These are phyloP conservation scores for Alosa sapidissima DNA, from an alignment of 2,797 vertebrate genomes.

Conservation along the genomic window DNA sequence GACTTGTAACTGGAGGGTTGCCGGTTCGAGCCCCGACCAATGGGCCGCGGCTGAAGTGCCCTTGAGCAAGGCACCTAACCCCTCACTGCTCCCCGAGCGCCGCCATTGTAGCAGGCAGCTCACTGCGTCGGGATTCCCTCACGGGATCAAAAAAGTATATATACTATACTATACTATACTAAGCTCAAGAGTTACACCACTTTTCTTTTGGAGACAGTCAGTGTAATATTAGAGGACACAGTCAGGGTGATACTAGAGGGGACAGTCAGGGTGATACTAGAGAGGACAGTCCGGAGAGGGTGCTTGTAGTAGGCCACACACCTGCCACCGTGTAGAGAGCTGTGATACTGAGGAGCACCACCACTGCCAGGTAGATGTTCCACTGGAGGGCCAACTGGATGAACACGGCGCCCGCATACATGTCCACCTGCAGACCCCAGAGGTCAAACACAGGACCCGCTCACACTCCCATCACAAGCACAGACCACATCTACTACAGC, in stretches of 20 bases:
- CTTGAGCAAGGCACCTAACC: no score
- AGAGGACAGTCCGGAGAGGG: neutral
- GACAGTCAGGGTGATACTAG: neutral
- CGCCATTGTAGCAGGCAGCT: no score
- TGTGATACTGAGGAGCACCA: slow-evolving; percentile 83
- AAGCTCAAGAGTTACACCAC: neutral
- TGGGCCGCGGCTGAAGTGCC: no score
- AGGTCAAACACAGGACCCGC: neutral
- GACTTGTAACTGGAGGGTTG: no score
- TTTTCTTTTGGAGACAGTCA: no score
- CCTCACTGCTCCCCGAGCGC: no score
- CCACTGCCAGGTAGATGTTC: slow-evolving; percentile 90
- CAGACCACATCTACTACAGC: neutral
- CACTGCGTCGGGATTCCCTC: no score
- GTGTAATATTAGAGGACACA: neutral
- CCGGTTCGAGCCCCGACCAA: no score
- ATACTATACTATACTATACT: no score
- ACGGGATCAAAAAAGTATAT: no score
- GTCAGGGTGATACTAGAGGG: neutral
- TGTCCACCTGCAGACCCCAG: slow-evolving; percentile 85
- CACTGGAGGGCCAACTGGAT: slow-evolving; percentile 92
- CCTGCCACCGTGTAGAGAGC: slow-evolving; percentile 92
- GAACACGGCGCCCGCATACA: slow-evolving; percentile 95
- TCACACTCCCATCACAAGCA: neutral
- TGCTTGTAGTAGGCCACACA: slow-evolving; percentile 48